Conservation (phyloP, 2,888 invertebrate genomes). For the Drosophila trichaetosa region DNA sequence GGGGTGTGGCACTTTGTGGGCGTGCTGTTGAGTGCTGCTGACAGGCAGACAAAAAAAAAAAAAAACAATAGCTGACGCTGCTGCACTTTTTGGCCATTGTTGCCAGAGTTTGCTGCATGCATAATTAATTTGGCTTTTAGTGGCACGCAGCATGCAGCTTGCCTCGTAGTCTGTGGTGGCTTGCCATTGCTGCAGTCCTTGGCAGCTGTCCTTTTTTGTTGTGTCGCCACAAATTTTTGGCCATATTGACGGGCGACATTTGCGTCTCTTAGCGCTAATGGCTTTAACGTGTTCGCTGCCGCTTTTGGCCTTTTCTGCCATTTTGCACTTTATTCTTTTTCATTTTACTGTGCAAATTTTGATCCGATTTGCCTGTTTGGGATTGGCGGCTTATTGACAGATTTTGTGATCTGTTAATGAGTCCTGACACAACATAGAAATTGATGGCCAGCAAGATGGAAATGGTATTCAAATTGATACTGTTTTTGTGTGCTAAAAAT, state of each 20-base stretch:
- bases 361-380: slow-evolving; percentile 22
- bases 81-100: slow-evolving; percentile 46
- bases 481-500: slow-evolving; percentile 1
- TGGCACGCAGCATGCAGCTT: slow-evolving; percentile 47
- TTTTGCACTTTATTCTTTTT: slow-evolving; percentile 17
- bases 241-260: slow-evolving; percentile 68
- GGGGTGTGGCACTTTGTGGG: not conserved
- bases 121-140: slow-evolving; percentile 81
- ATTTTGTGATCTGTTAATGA: slow-evolving; percentile 16
- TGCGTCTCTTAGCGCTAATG: slow-evolving; percentile 67
- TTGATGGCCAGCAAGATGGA: not conserved
- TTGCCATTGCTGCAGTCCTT: slow-evolving; percentile 36
- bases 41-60: slow-evolving; percentile 26
- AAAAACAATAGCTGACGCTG: slow-evolving; percentile 17
- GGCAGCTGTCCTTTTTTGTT: slow-evolving; percentile 29
- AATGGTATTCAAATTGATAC: not conserved
- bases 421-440: slow-evolving; percentile 4
- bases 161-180: slow-evolving; percentile 21
- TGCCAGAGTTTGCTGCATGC: slow-evolving; percentile 62
- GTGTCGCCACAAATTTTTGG: slow-evolving; percentile 43
- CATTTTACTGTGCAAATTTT: slow-evolving; percentile 44
- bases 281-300: slow-evolving; percentile 70
- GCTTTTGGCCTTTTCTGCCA: slow-evolving; percentile 45
- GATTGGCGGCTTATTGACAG: slow-evolving; percentile 51
- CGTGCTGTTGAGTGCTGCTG: slow-evolving; percentile 51